Evolutionary conservation across 2,797 vertebrate genomes (phyloP), one percentile per base, ranked within the genome.

Genomic region (Mallotus villosus): DNA sequence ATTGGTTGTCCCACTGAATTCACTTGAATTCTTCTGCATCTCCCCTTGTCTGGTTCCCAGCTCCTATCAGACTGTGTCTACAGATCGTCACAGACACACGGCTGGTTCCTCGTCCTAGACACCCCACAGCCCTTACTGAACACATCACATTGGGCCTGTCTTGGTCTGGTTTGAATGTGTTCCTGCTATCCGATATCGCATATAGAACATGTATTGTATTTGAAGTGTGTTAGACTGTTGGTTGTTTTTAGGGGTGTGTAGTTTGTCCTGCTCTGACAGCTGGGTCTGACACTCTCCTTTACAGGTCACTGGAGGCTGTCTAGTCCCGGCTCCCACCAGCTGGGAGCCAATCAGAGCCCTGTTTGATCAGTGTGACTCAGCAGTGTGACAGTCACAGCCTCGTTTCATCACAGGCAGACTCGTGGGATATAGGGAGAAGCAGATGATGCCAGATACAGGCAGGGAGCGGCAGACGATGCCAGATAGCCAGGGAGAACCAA

Each of bases 301-400:
- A 74, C 74, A 84, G 80, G 78, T 79, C 81, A 72, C 57, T 69
- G 71, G 71, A 79, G 75, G 65, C 37, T 19, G 73, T 79, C 53
- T 65, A 73, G 51, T 64, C 60, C 61, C 68, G 37, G 55, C 63
- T 75, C 75, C 69, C 73, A 70, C 49, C 62, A 51, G 34, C 65
- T 76, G 57, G 64, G 71, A 79, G 73, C 65, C 68, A 74, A 68
- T 72, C 62, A 70, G 49, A 62, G 59, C 27, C 3, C 51, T 24
- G 53, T 60, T 77, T 67, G 74, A 57, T 76, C 74, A 71, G 16
- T 55, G 32, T 55, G 49, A 55, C 22, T 55, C 78, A 8, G 73
- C 19, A 34, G 7, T 37, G 67, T 74, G 27, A 29, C 73, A n/a
- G 71, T 78, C 62, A 29, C 19, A 70, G 12, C 57, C 59, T 64